phyloP scores from a whole-genome alignment of 1,140 invertebrate species.

The Ceratina australensis region DNA sequence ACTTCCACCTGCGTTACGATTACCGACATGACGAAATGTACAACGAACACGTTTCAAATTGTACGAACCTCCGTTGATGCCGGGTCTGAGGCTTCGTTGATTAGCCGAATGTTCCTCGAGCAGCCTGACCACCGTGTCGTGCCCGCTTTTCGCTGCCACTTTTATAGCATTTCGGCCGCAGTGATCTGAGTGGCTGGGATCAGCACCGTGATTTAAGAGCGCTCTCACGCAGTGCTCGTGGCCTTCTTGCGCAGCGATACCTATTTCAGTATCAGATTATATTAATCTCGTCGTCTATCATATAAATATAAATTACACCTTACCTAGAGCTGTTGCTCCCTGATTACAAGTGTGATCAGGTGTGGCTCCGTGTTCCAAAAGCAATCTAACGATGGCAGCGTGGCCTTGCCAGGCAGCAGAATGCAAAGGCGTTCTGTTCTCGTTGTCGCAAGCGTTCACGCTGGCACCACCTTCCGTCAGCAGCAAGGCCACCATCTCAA shows the following conservation, averaged over 20 bases:
- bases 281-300: conserved; percentile 3
- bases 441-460: conserved; percentile 94
- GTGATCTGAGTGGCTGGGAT: conserved; percentile 95
- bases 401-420: conserved; percentile 98
- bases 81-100: conserved; percentile 74
- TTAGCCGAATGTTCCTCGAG: conserved; percentile 82
- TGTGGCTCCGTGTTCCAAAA: conserved; percentile 88
- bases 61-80: conserved; percentile 61
- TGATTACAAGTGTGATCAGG: conserved; percentile 96
- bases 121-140: conserved; percentile 85
- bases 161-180: conserved; percentile 90
- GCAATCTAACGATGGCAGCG: conserved; percentile 88
- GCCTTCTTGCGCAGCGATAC: conserved; percentile 92
- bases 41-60: neutral
- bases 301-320: conserved; percentile 22
- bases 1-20: conserved; percentile 72
- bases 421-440: conserved; percentile 93
- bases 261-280: conserved; percentile 69
- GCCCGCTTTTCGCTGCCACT: conserved; percentile 89
- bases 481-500: conserved; percentile 92
- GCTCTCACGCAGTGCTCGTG: conserved; percentile 94
- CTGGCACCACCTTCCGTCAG: conserved; percentile 88
- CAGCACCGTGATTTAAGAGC: conserved; percentile 92
- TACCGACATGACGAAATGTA: neutral
- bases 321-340: conserved; percentile 93